Evolutionary conservation across 2,797 vertebrate genomes (phyloP).

Genomic region (Lutjanus argentimaculatus): DNA sequence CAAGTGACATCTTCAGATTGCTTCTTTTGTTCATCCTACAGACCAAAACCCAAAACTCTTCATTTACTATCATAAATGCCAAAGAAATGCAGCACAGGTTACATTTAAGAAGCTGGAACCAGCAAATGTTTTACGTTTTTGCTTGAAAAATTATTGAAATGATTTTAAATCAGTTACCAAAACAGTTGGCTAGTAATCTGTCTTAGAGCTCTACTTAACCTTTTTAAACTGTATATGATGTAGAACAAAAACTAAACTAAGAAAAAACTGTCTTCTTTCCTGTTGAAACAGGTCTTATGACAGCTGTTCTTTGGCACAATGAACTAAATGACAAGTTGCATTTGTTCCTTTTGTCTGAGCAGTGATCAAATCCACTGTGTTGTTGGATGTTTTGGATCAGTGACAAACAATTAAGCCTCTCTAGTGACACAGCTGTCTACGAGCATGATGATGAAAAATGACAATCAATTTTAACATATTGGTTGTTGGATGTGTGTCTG

Average conservation of each 20-base stretch:
- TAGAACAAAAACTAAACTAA: neutral
- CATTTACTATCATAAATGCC: no score
- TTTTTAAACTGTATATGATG: neutral
- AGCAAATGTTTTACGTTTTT: no score
- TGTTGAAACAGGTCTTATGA: neutral
- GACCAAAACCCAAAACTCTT: no score
- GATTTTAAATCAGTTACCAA: no score
- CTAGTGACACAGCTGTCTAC: neutral
- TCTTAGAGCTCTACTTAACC: no score
- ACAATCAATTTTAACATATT: slow-evolving; percentile 11
- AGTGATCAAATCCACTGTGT: slow-evolving; percentile 15
- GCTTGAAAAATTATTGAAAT: no score
- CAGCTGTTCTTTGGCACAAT: neutral
- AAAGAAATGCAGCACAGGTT: no score
- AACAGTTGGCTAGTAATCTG: no score
- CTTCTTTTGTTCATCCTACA: no score
- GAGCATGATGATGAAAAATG: neutral
- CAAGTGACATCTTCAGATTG: no score
- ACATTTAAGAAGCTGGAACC: no score
- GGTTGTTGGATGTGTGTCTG: slow-evolving; percentile 21
- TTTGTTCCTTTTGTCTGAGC: neutral
- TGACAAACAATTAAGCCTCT: neutral
- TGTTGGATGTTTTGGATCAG: neutral
- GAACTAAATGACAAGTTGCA: neutral
- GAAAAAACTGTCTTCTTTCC: neutral